phyloP scores from a whole-genome alignment of 2,797 vertebrate species.

The Menidia menidia region DNA sequence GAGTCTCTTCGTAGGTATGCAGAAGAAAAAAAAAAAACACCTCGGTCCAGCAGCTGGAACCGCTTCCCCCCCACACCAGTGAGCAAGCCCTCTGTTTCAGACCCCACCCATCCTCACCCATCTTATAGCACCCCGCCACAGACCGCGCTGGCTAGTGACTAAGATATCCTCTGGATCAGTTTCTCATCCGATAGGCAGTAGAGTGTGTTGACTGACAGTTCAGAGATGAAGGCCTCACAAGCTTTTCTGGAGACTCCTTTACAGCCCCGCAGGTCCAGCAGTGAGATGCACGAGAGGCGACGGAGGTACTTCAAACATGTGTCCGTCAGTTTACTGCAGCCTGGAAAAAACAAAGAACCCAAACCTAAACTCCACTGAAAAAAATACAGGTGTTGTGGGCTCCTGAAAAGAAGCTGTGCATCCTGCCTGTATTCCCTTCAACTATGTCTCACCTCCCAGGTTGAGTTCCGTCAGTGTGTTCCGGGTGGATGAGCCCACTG shows the following conservation, averaged over 20 bases:
- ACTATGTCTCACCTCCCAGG: conserved; percentile 86
- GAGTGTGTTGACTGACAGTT: conserved; percentile 96
- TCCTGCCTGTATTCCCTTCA: neutral
- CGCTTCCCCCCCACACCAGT: conserved; percentile 46
- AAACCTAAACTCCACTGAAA: conserved; percentile 16
- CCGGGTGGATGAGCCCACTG: conserved; percentile 96
- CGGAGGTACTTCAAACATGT: conserved; percentile 92
- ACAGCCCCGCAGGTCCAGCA: conserved; percentile 94
- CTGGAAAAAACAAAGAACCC: conserved; percentile 68
- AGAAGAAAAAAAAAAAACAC: conserved; percentile 42
- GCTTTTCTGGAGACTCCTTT: conserved; percentile 94
- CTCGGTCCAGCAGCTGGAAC: conserved; percentile 44
- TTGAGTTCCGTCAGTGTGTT: conserved; percentile 96
- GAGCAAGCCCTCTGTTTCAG: conserved; percentile 43
- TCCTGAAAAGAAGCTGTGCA: neutral
- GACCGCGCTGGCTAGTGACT: conserved; percentile 55
- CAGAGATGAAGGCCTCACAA: conserved; percentile 97
- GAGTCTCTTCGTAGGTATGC: conserved; percentile 69
- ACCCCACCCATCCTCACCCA: conserved; percentile 40
- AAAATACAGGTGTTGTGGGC: neutral
- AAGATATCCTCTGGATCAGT: conserved; percentile 98
- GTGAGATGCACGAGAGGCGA: conserved; percentile 91
- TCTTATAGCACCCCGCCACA: conserved; percentile 13
- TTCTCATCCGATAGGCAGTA: conserved; percentile 99
- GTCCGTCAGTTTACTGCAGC: conserved; percentile 96